Percentiles rank a stretch among this genome's conserved stretches.
These are phyloP conservation scores for Trogon melanurus DNA, from an alignment of 2,113 vertebrate species.

Conservation along the genomic window DNA sequence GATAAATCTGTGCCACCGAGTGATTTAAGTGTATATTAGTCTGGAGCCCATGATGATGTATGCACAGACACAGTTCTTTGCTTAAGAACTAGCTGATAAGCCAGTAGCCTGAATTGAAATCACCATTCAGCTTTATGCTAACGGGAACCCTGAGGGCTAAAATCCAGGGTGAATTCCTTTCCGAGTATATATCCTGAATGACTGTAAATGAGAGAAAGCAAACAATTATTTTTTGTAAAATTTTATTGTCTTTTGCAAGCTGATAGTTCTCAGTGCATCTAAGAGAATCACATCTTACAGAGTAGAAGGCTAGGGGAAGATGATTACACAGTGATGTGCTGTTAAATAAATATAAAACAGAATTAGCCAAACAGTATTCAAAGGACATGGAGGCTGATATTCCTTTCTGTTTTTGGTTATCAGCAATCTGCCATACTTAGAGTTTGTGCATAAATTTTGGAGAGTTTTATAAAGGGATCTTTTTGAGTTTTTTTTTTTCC, in stretches of 20 bases:
- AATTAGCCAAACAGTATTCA: not conserved
- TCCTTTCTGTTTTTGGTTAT: not conserved
- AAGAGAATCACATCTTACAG: not conserved
- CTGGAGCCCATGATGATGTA: not conserved
- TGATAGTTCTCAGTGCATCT: not conserved
- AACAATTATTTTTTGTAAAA: not conserved
- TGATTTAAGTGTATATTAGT: not conserved
- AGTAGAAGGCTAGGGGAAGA: not conserved
- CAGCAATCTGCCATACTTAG: not conserved
- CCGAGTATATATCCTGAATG: not conserved
- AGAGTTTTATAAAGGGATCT: not conserved
- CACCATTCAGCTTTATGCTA: not conserved
- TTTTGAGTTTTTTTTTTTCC: not conserved
- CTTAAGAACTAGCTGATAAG: not conserved
- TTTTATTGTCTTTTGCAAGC: not conserved
- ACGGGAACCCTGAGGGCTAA: not conserved
- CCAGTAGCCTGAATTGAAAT: not conserved
- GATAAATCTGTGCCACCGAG: not conserved
- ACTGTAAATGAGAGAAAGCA: not conserved
- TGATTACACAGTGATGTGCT: rapidly evolving
- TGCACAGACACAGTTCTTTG: not conserved
- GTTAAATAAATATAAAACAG: not conserved
- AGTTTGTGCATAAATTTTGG: not conserved
- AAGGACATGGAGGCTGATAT: rapidly evolving
- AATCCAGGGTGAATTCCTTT: not conserved